Evolutionary conservation across 2,113 vertebrate species (phyloP), one percentile per base, ranked within the genome.

Genomic region (Daubentonia madagascariensis): DNA sequence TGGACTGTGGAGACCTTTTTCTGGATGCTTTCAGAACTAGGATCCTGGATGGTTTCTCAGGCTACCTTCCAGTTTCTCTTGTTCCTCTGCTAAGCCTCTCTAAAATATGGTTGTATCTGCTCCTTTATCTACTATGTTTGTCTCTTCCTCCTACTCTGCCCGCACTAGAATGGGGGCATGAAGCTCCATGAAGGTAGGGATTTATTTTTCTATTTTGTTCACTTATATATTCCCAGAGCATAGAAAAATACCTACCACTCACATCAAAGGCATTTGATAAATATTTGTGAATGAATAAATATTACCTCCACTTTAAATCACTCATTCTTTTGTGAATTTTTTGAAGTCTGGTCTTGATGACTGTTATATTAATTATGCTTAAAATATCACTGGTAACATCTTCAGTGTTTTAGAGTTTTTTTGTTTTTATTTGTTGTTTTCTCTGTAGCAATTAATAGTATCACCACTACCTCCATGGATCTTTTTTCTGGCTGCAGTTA

Each of bases 341-440:
- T 81, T 83, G 6, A 67, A 23, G 12, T 92, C 28, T 95, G 9
- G 13, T 96, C 76, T 95, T 88, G 63, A 72, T 95, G 57, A 16
- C 78, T 67, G 11, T 95, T 95, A 8, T 28, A 8, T 86, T 79
- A 79, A 91, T 30, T 86, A 59, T 95, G n/a, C 68, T 91, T 89
- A 30, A 28, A 76, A 88, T 45, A 63, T 93, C 54, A 68, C 50
- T 93, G 23, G 12, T 65, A 86, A 16, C 18, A 65, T 89, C 17
- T 45, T 96, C 35, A 95, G 18, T 96, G 68, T 72, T 94, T 78
- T 88, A 85, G 50, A 28, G 18, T 91, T 85, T 87, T 88, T 85
- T 93, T 67, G 35, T 89, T 81, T 86, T 92, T 85, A 40, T 91
- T 89, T 57, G 6, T 59, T 85, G 43, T 88, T 81, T 93, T 93